Percentiles rank a stretch among this genome's conserved stretches.
Conservation (phyloP, 2,113 vertebrate genomes). For the Myrmophylax atrothorax region DNA sequence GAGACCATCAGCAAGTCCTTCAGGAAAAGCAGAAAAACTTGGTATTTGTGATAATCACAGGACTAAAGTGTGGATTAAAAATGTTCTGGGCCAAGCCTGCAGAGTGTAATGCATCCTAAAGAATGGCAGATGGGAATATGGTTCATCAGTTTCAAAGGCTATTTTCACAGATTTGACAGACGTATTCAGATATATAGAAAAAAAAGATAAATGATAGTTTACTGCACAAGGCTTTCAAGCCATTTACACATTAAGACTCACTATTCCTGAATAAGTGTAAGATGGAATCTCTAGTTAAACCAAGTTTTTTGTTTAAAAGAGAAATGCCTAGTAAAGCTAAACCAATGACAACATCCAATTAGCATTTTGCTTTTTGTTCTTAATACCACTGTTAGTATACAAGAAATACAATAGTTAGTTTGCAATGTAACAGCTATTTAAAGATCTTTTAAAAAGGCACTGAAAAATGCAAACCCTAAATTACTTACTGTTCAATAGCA, state of each 20-base stretch:
- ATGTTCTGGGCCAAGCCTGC: slow-evolving; percentile 4
- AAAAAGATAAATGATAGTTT: slow-evolving; percentile 26
- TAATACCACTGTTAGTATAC: background rate
- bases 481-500: background rate
- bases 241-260: slow-evolving; percentile 19
- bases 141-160: slow-evolving; percentile 45
- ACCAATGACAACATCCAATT: background rate
- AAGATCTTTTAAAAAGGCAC: background rate
- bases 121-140: slow-evolving; percentile 50
- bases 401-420: background rate
- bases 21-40: slow-evolving; percentile 4
- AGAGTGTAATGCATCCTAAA: background rate
- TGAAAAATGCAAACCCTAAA: background rate
- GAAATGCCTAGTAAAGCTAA: background rate
- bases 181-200: slow-evolving; percentile 44
- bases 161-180: slow-evolving; percentile 64
- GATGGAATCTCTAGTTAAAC: background rate
- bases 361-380: background rate
- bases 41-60: background rate
- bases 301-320: background rate
- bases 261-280: background rate
- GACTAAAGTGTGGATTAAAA: slow-evolving; percentile 2
- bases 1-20: background rate
- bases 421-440: background rate
- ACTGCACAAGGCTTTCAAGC: slow-evolving; percentile 20